Evolutionary conservation across 2,797 vertebrate genomes (phyloP).

Genomic region (Anniella stebbinsi): DNA sequence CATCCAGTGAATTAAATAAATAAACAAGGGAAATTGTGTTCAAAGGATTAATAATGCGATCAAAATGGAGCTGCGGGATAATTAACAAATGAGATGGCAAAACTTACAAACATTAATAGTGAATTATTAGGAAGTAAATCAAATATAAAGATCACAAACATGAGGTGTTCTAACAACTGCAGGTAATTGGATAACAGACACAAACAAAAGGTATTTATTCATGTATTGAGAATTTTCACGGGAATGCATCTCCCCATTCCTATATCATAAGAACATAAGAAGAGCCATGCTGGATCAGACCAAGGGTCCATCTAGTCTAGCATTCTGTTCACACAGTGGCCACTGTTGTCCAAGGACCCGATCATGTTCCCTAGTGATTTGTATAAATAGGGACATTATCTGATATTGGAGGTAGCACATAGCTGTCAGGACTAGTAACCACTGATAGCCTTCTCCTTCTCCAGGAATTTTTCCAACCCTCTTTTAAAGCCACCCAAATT

Average conservation of each 20-base stretch:
- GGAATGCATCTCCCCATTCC: neutral
- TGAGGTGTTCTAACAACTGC: neutral
- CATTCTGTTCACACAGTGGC: too few relatives aligned
- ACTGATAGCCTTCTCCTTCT: too few relatives aligned
- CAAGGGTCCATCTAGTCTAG: too few relatives aligned
- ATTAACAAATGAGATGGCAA: conserved; percentile 26
- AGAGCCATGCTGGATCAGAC: too few relatives aligned
- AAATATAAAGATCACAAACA: conserved; percentile 23
- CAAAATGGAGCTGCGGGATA: conserved; percentile 30
- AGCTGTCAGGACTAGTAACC: too few relatives aligned
- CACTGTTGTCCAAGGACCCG: too few relatives aligned
- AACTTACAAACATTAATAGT: conserved; percentile 28
- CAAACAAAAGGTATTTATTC: neutral
- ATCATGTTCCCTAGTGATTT: too few relatives aligned
- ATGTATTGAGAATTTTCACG: neutral
- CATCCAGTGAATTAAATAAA: conserved; percentile 11
- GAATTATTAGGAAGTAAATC: conserved; percentile 31
- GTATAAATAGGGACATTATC: too few relatives aligned
- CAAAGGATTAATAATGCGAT: conserved; percentile 37
- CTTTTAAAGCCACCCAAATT: too few relatives aligned
- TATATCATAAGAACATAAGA: too few relatives aligned
- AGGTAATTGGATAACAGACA: conserved; percentile 10
- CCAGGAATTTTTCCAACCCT: too few relatives aligned
- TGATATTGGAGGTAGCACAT: too few relatives aligned
- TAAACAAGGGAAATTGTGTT: neutral